These are phyloP conservation scores for Nematolebias whitei DNA, from an alignment of 2,113 vertebrate genomes.

Conservation along the genomic window DNA sequence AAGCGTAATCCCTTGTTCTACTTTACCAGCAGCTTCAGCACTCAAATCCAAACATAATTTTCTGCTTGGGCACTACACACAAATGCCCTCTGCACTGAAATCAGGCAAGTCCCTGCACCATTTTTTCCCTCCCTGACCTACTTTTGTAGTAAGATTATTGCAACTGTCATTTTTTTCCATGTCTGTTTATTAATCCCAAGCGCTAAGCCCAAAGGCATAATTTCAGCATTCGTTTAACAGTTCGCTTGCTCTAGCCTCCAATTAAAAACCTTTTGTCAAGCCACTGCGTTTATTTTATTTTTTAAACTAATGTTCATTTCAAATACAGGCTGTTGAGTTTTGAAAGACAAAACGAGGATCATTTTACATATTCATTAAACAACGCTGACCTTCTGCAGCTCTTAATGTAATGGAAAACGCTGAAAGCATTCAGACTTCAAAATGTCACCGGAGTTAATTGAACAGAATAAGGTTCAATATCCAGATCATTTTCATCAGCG, in stretches of 20 bases:
- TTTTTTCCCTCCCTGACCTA: slow-evolving; percentile 72
- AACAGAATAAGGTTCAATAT: slow-evolving; percentile 29
- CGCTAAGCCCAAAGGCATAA: slow-evolving; percentile 73
- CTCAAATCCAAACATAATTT: slow-evolving; percentile 78
- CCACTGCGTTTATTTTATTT: slow-evolving; percentile 4
- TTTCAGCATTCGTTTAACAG: slow-evolving; percentile 75
- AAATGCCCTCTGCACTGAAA: slow-evolving; percentile 74
- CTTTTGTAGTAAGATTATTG: slow-evolving; percentile 81
- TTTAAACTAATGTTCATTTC: slow-evolving; percentile 32
- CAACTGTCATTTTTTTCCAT: slow-evolving; percentile 80
- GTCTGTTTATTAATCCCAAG: slow-evolving; percentile 82
- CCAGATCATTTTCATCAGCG: slow-evolving; percentile 42
- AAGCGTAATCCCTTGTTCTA: slow-evolving; percentile 74
- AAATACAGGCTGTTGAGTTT: slow-evolving; percentile 35
- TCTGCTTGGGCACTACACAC: slow-evolving; percentile 67
- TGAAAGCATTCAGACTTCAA: slow-evolving; percentile 46
- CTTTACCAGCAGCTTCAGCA: slow-evolving; percentile 73
- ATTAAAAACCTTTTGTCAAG: slow-evolving; percentile 63
- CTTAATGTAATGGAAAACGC: slow-evolving; percentile 31
- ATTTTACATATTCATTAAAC: slow-evolving; percentile 55
- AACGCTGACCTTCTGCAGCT: slow-evolving; percentile 62
- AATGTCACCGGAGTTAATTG: slow-evolving; percentile 49
- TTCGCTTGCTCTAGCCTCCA: slow-evolving; percentile 63
- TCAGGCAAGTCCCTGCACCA: slow-evolving; percentile 69
- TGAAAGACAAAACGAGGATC: slow-evolving; percentile 11